A percentile compares a stretch with the other conserved stretches of the same genome.
Conservation (phyloP, 2,113 vertebrate species). For the Chunga burmeisteri region DNA sequence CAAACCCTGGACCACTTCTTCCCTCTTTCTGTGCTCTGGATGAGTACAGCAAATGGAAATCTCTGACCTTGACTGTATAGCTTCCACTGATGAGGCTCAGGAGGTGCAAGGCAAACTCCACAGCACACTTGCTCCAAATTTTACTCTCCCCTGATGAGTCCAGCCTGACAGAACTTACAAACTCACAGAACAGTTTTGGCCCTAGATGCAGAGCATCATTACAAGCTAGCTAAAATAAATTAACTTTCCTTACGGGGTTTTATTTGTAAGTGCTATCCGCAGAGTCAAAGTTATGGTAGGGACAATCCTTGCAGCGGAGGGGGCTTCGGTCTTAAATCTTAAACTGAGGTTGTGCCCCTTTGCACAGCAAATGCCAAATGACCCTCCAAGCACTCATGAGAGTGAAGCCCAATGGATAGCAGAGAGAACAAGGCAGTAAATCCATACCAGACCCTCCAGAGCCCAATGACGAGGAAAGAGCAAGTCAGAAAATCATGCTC, state of each 20-base stretch:
- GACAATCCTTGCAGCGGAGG: background rate
- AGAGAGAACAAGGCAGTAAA: constrained; percentile 1
- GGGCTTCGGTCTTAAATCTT: background rate
- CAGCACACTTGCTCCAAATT: background rate
- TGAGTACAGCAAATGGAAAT: background rate
- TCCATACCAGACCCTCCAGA: background rate
- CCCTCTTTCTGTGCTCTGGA: background rate
- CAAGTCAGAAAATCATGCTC: background rate
- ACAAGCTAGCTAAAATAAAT: background rate
- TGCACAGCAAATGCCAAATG: background rate
- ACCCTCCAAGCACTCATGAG: background rate
- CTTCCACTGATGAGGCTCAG: background rate
- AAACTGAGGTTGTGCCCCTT: background rate
- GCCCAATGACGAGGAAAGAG: background rate
- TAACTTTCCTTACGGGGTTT: background rate
- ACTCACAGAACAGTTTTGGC: background rate
- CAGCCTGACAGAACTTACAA: background rate
- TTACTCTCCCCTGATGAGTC: background rate
- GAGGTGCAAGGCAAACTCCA: background rate
- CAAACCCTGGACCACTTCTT: background rate
- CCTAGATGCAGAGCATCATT: background rate
- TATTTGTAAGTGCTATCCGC: rapidly evolving
- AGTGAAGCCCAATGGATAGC: background rate
- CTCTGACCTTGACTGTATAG: background rate
- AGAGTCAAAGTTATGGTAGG: background rate